These are phyloP conservation scores for Carpatolechia fugitivella DNA, from an alignment of 2,888 invertebrate species.

Conservation along the genomic window DNA sequence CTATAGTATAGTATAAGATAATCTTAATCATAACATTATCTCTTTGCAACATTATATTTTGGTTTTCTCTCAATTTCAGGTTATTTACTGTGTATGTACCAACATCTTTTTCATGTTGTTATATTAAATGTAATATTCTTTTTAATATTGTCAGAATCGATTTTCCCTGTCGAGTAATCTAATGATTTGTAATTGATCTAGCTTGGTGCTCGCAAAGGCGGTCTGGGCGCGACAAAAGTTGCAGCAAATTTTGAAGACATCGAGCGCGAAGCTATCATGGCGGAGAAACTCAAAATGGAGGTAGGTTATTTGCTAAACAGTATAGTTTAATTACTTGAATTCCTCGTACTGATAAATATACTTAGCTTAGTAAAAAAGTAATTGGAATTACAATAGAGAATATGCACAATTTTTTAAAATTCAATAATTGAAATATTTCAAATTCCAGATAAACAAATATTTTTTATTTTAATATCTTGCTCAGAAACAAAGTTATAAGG, in stretches of 20 bases:
- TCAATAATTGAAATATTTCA: too few species aligned
- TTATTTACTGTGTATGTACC: not conserved
- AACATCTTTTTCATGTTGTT: not conserved
- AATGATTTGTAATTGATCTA: slow-evolving; percentile 43
- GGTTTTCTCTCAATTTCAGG: not conserved
- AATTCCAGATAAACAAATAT: too few species aligned
- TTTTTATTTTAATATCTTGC: too few species aligned
- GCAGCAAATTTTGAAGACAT: slow-evolving; percentile 97
- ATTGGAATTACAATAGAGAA: too few species aligned
- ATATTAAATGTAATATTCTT: too few species aligned
- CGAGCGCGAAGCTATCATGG: slow-evolving; percentile 92
- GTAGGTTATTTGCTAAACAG: slow-evolving; percentile 33
- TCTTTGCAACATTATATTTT: not conserved
- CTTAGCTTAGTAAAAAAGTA: too few species aligned
- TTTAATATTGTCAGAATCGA: not conserved
- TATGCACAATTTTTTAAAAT: too few species aligned
- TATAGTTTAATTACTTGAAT: too few species aligned
- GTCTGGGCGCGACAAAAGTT: slow-evolving; percentile 96
- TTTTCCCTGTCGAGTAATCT: not conserved
- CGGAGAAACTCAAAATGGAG: slow-evolving; percentile 85
- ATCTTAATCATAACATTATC: too few species aligned
- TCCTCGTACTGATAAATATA: too few species aligned
- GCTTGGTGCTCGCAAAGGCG: slow-evolving; percentile 92
- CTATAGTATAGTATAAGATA: too few species aligned
- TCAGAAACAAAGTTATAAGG: too few species aligned